Evolutionary conservation across 1,140 invertebrate species (phyloP).

Genomic region (Chlorops oryzae): DNA sequence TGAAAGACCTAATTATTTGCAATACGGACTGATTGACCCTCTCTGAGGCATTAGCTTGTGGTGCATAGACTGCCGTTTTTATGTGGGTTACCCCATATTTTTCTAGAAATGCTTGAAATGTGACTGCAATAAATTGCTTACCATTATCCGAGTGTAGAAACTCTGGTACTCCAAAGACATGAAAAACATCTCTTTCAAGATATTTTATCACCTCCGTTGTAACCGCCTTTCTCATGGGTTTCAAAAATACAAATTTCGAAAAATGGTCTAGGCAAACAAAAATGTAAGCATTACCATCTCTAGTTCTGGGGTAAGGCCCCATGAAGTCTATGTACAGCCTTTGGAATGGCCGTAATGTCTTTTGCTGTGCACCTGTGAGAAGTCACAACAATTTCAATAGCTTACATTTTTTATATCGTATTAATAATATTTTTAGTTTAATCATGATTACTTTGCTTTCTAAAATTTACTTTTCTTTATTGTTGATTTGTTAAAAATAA

Average conservation of each 20-base stretch:
- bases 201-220: neutral
- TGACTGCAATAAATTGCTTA: constrained; percentile 7
- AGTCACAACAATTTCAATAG: no score
- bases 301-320: constrained; percentile 14
- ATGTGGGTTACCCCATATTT: constrained; percentile 5
- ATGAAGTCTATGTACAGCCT: constrained; percentile 9
- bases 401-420: no score
- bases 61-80: neutral
- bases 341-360: constrained; percentile 13
- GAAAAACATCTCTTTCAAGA: constrained; percentile 5
- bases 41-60: constrained; percentile 4
- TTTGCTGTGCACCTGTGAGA: neutral
- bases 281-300: constrained; percentile 8
- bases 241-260: constrained; percentile 5
- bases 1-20: neutral
- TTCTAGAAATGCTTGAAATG: neutral
- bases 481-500: no score
- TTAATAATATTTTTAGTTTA: no score
- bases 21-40: neutral
- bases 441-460: no score
- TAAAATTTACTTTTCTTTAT: no score
- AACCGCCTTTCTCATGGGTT: constrained; percentile 4
- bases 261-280: constrained; percentile 7
- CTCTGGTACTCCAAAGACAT: constrained; percentile 12
- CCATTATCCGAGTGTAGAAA: constrained; percentile 11